Conservation (phyloP, 1,140 invertebrate genomes). For the Melitaea cinxia region DNA sequence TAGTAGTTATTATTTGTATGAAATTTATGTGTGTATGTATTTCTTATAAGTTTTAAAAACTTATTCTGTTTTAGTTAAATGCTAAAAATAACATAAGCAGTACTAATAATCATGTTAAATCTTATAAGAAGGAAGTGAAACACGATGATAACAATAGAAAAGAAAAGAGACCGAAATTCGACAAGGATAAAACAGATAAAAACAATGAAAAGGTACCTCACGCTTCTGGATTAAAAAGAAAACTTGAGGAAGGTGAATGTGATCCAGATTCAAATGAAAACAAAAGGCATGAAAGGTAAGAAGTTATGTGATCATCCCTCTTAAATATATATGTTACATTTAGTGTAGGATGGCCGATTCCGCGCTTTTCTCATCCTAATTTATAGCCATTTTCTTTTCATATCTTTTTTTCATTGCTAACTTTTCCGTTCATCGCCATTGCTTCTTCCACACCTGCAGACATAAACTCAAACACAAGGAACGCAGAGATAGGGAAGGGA, state of each 20-base stretch:
- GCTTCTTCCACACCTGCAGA: constrained; percentile 75
- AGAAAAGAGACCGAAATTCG: constrained; percentile 64
- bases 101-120: constrained; percentile 69
- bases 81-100: constrained; percentile 71
- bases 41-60: constrained; percentile 5
- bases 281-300: constrained; percentile 78
- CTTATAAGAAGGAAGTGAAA: constrained; percentile 69
- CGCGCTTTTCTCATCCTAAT: constrained; percentile 36
- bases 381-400: constrained; percentile 35
- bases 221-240: constrained; percentile 72
- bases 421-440: constrained; percentile 57
- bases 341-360: background rate
- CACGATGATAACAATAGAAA: constrained; percentile 64
- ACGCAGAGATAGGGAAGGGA: constrained; percentile 74
- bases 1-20: constrained; percentile 11
- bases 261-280: constrained; percentile 75
- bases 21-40: background rate
- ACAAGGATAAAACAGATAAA: constrained; percentile 63
- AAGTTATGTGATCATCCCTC: constrained; percentile 1
- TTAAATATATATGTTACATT: background rate
- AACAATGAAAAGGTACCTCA: constrained; percentile 64
- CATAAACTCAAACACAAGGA: constrained; percentile 78
- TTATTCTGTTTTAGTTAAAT: constrained; percentile 62
- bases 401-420: constrained; percentile 46
- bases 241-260: constrained; percentile 80